Evolutionary conservation across 2,113 vertebrate genomes (phyloP), one percentile per base, ranked within the genome.

Genomic region (Gobiocypris rarus): DNA sequence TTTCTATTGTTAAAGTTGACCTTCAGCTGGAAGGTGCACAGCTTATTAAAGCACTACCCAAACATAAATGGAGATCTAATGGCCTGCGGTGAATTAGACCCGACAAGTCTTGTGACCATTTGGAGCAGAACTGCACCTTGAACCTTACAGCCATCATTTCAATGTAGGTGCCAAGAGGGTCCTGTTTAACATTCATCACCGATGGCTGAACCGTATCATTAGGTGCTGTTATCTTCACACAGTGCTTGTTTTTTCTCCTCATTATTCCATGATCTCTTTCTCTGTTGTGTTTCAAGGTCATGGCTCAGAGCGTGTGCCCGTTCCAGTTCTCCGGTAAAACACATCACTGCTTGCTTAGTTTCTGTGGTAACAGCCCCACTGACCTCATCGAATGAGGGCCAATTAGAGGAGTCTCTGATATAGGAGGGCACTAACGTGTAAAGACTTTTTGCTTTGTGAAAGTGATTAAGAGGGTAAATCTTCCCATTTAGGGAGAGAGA

Each of bases 401-500:
- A 87, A 86, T 82, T 69, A 71, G 24, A 74, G 43, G 38, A 56
- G 22, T 19, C 50, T 22, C 56, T 31, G 28, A 69, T 9, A 83
- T 69, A 84, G 28, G 4, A 69, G 71, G 24, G 73, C 24, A 17
- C 70, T 71, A 58, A 81, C 50, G 34, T 86, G 75, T 75, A 52
- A 87, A 54, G 65, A 28, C 54, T 73, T 70, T n/a, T 74, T 75
- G 22, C 48, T 58, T 59, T 65, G n/a, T 22, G 63, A 38, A 54
- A 74, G 75, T 56, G 52, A 81, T 77, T 87, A 83, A 45, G 63
- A 63, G 58, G 54, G 50, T 87, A 82, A 79, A 83, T 80, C 9
- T 78, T 38, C 9, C 81, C 83, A 88, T 89, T 83, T 88, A 87
- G 50, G 82, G 82, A 84, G 38, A 79, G 78, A 69, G 75, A 5